Conservation (phyloP, 2,797 vertebrate genomes). For the Melanotaenia pygmaea region DNA sequence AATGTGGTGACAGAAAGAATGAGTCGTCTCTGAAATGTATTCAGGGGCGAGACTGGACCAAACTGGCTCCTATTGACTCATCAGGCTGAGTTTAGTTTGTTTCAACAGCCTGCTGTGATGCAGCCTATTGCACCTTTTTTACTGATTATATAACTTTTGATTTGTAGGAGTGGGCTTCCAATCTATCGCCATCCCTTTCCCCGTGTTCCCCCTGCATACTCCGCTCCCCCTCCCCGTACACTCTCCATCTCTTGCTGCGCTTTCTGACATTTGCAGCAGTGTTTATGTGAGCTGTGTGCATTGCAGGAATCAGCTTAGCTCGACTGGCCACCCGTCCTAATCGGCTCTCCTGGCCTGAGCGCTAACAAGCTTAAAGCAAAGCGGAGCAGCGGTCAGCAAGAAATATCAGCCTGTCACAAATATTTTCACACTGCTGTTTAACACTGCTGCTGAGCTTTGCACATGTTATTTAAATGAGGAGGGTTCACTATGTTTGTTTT, state of each 20-base stretch:
- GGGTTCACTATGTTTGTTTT: background rate
- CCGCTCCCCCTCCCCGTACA: background rate
- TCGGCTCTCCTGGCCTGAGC: constrained; percentile 57
- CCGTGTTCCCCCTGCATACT: background rate
- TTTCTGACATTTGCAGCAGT: constrained; percentile 56
- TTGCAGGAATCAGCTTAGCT: constrained; percentile 59
- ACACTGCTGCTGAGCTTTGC: background rate
- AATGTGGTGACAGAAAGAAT: constrained; percentile 27
- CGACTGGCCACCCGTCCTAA: constrained; percentile 60
- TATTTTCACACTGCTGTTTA: constrained; percentile 29
- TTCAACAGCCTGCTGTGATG: constrained; percentile 13
- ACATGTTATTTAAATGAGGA: constrained; percentile 19
- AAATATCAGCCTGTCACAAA: constrained; percentile 47
- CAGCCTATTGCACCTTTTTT: constrained; percentile 28
- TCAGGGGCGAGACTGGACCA: constrained; percentile 9
- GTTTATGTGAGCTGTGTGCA: constrained; percentile 53
- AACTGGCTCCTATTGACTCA: constrained; percentile 42
- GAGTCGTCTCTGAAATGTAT: constrained; percentile 36
- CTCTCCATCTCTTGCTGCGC: constrained; percentile 12
- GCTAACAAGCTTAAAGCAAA: constrained; percentile 67
- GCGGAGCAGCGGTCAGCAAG: constrained; percentile 57
- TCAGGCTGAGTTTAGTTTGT: constrained; percentile 37
- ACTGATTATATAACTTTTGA: constrained; percentile 45
- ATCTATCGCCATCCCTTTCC: constrained; percentile 37
- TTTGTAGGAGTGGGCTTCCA: constrained; percentile 33